Conservation (phyloP, 2,797 vertebrate species). For the Platyrinchus mystaceus region DNA sequence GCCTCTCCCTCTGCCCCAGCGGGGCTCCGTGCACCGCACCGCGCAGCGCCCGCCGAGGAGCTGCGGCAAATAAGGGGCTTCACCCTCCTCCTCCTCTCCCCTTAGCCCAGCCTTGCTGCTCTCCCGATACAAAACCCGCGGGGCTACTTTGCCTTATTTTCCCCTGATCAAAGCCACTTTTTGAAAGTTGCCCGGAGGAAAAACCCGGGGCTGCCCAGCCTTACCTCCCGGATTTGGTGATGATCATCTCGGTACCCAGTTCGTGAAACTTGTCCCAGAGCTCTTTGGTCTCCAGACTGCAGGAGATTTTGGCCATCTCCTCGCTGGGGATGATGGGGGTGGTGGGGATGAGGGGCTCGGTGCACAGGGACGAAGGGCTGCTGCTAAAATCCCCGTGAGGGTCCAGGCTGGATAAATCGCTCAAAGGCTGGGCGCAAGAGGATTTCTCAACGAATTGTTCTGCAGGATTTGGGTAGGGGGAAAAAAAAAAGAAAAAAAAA, state of each 20-base stretch:
- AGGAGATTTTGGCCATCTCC: constrained; percentile 96
- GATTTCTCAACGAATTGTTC: constrained; percentile 99
- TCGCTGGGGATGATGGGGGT: constrained; percentile 91
- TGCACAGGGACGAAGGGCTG: constrained; percentile 79
- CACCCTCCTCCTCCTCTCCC: not conserved
- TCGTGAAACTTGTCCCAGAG: constrained; percentile 99
- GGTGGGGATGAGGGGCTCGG: constrained; percentile 94
- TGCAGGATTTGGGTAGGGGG: constrained; percentile 29
- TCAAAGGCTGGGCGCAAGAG: constrained; percentile 85
- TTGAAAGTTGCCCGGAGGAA: not conserved
- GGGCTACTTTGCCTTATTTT: rapidly evolving
- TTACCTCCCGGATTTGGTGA: constrained; percentile 97
- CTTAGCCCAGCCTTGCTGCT: not conserved
- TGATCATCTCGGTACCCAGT: constrained; percentile 98
- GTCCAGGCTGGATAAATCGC: constrained; percentile 86
- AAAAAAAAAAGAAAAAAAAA: not conserved
- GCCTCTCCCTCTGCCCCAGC: not conserved
- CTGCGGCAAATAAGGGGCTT: not conserved
- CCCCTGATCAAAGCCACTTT: rapidly evolving
- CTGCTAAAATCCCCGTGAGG: constrained; percentile 82
- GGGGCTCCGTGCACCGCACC: not conserved
- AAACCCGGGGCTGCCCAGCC: not conserved
- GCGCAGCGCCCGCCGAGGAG: not conserved
- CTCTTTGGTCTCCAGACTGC: constrained; percentile 96
- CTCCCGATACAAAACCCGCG: not conserved